These are phyloP conservation scores for Tetragonula clypearis DNA, from an alignment of 1,140 invertebrate species.

Conservation along the genomic window DNA sequence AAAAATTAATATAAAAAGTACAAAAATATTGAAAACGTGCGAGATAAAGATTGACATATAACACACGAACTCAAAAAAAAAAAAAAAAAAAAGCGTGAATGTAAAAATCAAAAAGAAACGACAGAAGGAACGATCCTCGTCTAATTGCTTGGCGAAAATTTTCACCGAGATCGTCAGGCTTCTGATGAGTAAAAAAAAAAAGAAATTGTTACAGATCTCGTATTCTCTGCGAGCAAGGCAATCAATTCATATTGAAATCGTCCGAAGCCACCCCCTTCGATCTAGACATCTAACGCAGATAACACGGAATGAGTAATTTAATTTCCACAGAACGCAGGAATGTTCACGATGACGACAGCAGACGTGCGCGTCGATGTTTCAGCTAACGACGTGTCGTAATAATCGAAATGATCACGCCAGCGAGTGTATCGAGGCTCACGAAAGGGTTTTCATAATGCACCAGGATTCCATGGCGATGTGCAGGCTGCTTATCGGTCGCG, in stretches of 20 bases:
- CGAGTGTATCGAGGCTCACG: constrained; percentile 9
- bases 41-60: too few relatives aligned
- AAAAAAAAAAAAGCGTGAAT: too few relatives aligned
- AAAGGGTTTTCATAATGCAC: constrained; percentile 32
- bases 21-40: too few relatives aligned
- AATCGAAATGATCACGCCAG: not conserved
- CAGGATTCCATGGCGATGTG: not conserved
- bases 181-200: too few relatives aligned
- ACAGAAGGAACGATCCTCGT: too few relatives aligned
- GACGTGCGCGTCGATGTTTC: not conserved
- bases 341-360: not conserved
- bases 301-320: constrained; percentile 8
- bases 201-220: too few relatives aligned
- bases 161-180: too few relatives aligned
- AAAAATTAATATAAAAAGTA: too few relatives aligned
- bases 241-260: not conserved
- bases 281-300: not conserved
- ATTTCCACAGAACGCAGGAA: not conserved
- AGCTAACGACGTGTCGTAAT: constrained; percentile 35
- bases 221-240: not conserved
- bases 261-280: too few relatives aligned
- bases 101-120: too few relatives aligned
- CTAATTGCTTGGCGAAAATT: too few relatives aligned
- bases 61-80: too few relatives aligned
- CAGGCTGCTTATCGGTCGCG: constrained; percentile 12